Evolutionary conservation across 2,113 vertebrate species (phyloP).

Genomic region (Burhinus bistriatus): DNA sequence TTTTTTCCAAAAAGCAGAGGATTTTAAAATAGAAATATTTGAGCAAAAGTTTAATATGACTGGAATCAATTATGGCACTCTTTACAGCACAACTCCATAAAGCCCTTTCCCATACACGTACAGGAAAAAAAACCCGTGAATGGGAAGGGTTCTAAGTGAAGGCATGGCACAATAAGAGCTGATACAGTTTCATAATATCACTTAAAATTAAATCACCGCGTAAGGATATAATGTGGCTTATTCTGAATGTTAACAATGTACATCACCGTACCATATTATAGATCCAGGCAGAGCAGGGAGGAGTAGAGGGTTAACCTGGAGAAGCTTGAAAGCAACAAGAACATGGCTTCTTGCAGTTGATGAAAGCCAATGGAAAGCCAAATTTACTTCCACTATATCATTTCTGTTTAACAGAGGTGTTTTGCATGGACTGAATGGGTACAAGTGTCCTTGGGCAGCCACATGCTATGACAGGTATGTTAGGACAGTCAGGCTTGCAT

Average conservation of each 20-base stretch:
- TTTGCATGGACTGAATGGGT: neutral
- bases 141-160: neutral
- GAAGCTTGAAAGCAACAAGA: neutral
- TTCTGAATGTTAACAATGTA: neutral
- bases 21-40: neutral
- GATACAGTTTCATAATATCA: neutral
- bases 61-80: neutral
- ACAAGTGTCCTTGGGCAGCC: neutral
- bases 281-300: neutral
- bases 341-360: neutral
- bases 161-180: neutral
- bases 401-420: neutral
- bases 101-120: neutral
- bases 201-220: neutral
- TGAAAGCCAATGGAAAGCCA: neutral
- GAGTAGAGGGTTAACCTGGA: neutral
- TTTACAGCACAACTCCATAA: neutral
- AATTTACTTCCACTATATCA: fast-evolving
- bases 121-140: neutral
- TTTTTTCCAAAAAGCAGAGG: neutral
- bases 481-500: neutral
- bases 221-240: neutral
- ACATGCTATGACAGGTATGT: neutral
- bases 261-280: neutral
- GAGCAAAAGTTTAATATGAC: neutral